These are phyloP conservation scores for Eristalinus sepulchralis DNA, from an alignment of 2,888 invertebrate species.

Conservation along the genomic window DNA sequence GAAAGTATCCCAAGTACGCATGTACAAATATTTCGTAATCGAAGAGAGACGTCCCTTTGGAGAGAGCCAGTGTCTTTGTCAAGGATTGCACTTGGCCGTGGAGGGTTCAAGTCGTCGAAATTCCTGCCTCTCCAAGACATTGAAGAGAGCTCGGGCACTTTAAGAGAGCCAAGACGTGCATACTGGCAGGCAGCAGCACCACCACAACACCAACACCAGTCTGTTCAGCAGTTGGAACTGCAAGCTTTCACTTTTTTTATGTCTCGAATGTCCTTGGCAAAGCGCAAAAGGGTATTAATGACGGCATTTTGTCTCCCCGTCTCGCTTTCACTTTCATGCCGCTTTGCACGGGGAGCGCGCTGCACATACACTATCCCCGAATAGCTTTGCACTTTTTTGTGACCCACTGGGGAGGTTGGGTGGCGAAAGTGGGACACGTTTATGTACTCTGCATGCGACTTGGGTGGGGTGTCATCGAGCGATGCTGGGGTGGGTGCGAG, in stretches of 20 bases:
- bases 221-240: conserved; percentile 47
- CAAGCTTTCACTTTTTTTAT: conserved; percentile 78
- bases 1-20: conserved; percentile 51
- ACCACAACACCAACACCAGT: neutral
- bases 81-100: conserved; percentile 68
- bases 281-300: conserved; percentile 77
- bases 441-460: conserved; percentile 56
- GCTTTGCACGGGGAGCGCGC: conserved; percentile 35
- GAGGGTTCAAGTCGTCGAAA: conserved; percentile 3
- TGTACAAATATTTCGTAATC: conserved; percentile 24
- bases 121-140: neutral
- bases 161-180: conserved; percentile 54
- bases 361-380: conserved; percentile 63
- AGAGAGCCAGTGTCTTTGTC: conserved; percentile 34
- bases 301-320: conserved; percentile 45
- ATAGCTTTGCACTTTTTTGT: conserved; percentile 71
- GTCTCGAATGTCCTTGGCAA: conserved; percentile 80
- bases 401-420: conserved; percentile 68
- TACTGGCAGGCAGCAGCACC: conserved; percentile 2
- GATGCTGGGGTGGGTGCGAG: neutral
- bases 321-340: conserved; percentile 61
- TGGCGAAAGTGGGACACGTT: conserved; percentile 64
- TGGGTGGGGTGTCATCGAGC: neutral
- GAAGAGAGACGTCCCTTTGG: conserved; percentile 27
- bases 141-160: conserved; percentile 33